Conservation (phyloP, 2,797 vertebrate genomes). For the Cynodonichthys magdalenae region DNA sequence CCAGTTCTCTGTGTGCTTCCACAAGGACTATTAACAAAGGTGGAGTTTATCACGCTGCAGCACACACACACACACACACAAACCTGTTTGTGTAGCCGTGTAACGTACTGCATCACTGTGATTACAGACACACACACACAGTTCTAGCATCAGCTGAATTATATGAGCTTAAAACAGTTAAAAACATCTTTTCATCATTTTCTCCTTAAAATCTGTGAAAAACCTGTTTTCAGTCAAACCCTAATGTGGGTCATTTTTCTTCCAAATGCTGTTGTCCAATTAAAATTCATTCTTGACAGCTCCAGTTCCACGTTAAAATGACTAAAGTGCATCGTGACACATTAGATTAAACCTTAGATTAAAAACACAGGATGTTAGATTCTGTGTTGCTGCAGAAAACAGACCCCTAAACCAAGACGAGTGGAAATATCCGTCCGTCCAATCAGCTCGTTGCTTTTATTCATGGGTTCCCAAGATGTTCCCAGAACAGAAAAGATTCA, state of each 20-base stretch:
- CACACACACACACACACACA: constrained; percentile 31
- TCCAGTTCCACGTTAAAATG: too few species aligned
- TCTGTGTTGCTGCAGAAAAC: too few species aligned
- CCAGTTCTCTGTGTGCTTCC: constrained; percentile 40
- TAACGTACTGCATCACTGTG: constrained; percentile 56
- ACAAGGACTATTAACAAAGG: constrained; percentile 51
- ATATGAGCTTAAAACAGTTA: background rate
- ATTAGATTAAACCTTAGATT: too few species aligned
- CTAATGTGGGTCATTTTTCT: background rate
- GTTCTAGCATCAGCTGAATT: background rate
- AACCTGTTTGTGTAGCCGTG: constrained; percentile 40
- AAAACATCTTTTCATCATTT: background rate
- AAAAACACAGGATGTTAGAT: too few species aligned
- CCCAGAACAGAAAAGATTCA: too few species aligned
- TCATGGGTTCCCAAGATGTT: too few species aligned
- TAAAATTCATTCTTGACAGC: background rate
- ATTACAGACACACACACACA: constrained; percentile 22
- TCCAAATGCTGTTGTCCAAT: background rate
- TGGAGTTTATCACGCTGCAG: constrained; percentile 50
- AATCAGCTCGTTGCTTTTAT: too few species aligned
- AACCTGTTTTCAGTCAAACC: background rate
- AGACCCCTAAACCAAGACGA: too few species aligned
- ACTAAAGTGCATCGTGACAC: too few species aligned
- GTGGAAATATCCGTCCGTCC: too few species aligned
- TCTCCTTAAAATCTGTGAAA: background rate